Conservation (phyloP, 2,113 vertebrate genomes). For the Lycaon pictus region DNA sequence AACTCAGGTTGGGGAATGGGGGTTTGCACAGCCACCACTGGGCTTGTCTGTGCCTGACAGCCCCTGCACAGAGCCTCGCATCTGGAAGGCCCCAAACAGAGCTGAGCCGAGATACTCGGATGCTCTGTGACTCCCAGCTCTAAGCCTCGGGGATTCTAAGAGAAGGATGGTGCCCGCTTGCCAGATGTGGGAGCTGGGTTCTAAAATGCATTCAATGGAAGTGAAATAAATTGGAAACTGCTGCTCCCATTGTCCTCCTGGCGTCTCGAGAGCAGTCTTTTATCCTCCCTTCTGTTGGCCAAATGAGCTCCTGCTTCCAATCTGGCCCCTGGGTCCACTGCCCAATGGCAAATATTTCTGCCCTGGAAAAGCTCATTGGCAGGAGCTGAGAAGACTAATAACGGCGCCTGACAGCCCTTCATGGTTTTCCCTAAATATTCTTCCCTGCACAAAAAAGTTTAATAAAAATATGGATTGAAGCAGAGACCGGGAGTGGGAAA, state of each 20-base stretch:
- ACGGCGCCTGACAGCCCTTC: conserved; percentile 37
- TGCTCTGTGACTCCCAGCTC: neutral
- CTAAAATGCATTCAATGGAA: conserved; percentile 42
- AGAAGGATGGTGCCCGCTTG: neutral
- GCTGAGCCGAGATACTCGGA: neutral
- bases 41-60: neutral
- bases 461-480: conserved; percentile 79
- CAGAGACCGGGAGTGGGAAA: conserved; percentile 24
- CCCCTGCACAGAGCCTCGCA: neutral
- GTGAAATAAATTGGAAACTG: conserved; percentile 77
- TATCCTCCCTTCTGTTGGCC: conserved; percentile 71
- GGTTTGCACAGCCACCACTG: neutral
- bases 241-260: conserved; percentile 69
- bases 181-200: conserved; percentile 62
- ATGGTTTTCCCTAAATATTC: conserved; percentile 74
- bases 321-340: conserved; percentile 56
- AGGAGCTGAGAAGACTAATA: conserved; percentile 63
- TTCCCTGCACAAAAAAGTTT: conserved; percentile 71
- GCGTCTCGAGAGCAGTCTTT: conserved; percentile 15
- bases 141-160: conserved; percentile 6
- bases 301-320: conserved; percentile 64
- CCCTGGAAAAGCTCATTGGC: conserved; percentile 40
- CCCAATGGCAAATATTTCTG: conserved; percentile 62
- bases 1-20: neutral
- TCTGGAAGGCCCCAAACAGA: neutral